These are phyloP conservation scores for Psammodynastes pulverulentus DNA, from an alignment of 2,113 vertebrate species.

Conservation along the genomic window DNA sequence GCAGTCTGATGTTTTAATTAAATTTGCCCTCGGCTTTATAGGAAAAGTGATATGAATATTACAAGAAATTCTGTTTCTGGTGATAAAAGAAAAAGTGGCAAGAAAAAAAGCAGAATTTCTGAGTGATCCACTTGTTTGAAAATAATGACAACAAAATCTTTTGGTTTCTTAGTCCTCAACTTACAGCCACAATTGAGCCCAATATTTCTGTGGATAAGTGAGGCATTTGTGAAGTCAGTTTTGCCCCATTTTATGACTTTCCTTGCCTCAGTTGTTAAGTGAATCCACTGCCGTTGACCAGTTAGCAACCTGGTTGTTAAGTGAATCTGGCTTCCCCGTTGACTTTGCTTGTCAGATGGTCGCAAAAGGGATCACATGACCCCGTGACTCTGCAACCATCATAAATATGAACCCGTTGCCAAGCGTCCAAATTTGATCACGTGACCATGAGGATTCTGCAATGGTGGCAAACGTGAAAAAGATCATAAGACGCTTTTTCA, in stretches of 20 bases:
- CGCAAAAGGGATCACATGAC: too few relatives aligned
- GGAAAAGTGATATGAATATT: constrained; percentile 11
- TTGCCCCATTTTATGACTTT: background rate
- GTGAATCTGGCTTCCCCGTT: too few relatives aligned
- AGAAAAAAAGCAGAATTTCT: constrained; percentile 15
- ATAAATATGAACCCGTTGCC: too few relatives aligned
- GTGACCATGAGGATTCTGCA: too few relatives aligned
- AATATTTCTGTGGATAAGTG: background rate
- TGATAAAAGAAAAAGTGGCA: constrained; percentile 6
- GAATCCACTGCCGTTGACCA: background rate
- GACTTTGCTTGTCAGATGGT: too few relatives aligned
- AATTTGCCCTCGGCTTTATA: constrained; percentile 28
- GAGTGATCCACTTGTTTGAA: constrained; percentile 21
- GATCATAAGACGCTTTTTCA: too few relatives aligned
- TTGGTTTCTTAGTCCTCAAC: background rate
- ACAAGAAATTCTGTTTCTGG: background rate
- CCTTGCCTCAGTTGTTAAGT: background rate
- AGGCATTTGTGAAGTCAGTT: background rate
- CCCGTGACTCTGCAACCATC: too few relatives aligned
- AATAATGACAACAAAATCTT: background rate
- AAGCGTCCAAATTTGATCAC: too few relatives aligned
- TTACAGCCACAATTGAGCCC: background rate
- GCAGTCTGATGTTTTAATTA: constrained; percentile 24
- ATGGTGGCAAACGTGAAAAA: too few relatives aligned
- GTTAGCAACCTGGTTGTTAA: background rate